A percentile compares a stretch with the other conserved stretches of the same genome.
Evolutionary conservation across 2,797 vertebrate genomes (phyloP).

Genomic region (Notolabrus celidotus): DNA sequence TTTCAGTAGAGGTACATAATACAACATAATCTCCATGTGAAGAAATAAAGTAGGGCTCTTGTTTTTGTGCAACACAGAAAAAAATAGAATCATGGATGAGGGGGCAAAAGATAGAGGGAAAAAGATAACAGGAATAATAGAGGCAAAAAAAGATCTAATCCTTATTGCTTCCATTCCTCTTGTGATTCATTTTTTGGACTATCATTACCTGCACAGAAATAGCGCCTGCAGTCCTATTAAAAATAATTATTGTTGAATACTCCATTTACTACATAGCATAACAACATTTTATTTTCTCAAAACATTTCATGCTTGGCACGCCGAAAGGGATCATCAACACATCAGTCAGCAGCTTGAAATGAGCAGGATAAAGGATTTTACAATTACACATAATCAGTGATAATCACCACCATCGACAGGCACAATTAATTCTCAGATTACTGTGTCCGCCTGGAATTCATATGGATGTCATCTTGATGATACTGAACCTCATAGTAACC

Average conservation of each 20-base stretch:
- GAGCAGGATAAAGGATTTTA: neutral
- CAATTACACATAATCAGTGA: neutral
- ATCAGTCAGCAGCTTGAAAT: slow-evolving; percentile 9
- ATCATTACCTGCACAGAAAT: neutral
- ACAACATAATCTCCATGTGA: neutral
- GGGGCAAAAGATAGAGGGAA: neutral
- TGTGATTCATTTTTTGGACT: neutral
- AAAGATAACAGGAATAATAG: neutral
- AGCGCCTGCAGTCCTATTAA: slow-evolving; percentile 7
- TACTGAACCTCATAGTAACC: neutral
- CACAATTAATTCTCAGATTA: slow-evolving; percentile 3
- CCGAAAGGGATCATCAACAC: neutral
- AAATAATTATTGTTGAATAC: slow-evolving; percentile 1
- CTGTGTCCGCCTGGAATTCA: neutral
- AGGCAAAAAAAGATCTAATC: neutral
- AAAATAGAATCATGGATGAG: neutral
- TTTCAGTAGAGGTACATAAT: neutral
- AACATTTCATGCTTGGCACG: neutral
- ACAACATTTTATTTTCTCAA: slow-evolving; percentile 1
- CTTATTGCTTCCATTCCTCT: neutral
- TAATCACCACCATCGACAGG: neutral
- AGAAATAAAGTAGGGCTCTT: neutral
- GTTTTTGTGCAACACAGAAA: neutral
- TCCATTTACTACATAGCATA: neutral
- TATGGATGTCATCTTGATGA: slow-evolving; percentile 8